Base-by-base conservation (phyloP, 2,113 vertebrate species). In the Pachycephala philippinensis region DNA sequence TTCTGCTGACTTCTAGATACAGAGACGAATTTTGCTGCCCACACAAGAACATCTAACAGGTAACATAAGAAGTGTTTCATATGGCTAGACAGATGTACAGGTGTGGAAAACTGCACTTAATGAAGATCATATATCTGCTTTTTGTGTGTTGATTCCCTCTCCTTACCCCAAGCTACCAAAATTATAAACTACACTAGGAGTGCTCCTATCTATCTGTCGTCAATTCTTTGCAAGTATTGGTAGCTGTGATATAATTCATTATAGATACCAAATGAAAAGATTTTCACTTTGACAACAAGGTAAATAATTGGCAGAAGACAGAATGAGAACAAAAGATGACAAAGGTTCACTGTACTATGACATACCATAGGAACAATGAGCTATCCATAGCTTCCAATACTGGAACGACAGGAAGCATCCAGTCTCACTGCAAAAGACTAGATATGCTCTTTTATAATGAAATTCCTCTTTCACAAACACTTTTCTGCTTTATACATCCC, bases 41-140 rank as follows among this genome's bases (percentile, higher is more conserved):
- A 39, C 18, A 2, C 20, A 88, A 33, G 31, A 68, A 49, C 7
- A 37, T 14, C 11, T 71, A 40, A 50, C 28, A 45, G 6, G 17
- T 52, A 81, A 31, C 3, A 19, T 19, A 54, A 70, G 5, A 89
- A 69, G 14, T 1, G 5, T 33, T 86, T 72, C 22, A 19, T 23
- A 20, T 8, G n/a, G 5, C 10, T 52, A 31, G 21, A 56, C 11
- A 59, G 23, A 65, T 20, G 2, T 33, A 45, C 7, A 39, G 16
- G 5, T 19, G 5, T 26, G 10, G 24, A 65, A 83, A 83, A 66
- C 7, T 30, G 7, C 15, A 39, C 44, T 52, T 33, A 54, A 64
- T 3, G 0, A 60, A 80, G 18, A 54, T 11, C 1, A 0, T 9
- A 14, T 1, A 0, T 30, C 18, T 65, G 11, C 3, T 71, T 80